Percentiles rank a stretch among this genome's conserved stretches.
These are phyloP conservation scores for Galerucella calmariensis DNA, from an alignment of 2,888 invertebrate genomes.

Conservation along the genomic window DNA sequence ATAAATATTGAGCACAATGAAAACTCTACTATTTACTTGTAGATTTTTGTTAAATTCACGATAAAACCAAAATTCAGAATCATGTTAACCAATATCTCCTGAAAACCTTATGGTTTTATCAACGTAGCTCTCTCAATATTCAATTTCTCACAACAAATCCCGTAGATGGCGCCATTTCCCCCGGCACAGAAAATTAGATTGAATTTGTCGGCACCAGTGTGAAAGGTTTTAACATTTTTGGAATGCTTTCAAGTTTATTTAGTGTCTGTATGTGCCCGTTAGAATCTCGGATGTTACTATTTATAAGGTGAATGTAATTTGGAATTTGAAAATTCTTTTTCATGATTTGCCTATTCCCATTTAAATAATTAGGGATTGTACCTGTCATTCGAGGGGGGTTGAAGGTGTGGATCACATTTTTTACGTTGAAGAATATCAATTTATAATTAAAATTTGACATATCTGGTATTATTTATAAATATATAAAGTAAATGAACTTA, in stretches of 20 bases:
- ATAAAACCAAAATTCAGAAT: neutral
- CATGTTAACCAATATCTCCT: neutral
- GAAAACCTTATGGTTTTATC: slow-evolving; percentile 14
- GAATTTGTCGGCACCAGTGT: slow-evolving; percentile 23
- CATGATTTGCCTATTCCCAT: too few relatives aligned
- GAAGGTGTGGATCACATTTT: too few relatives aligned
- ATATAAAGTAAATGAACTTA: too few relatives aligned
- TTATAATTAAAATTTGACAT: too few relatives aligned
- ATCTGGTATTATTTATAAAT: too few relatives aligned
- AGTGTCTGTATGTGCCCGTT: slow-evolving; percentile 11
- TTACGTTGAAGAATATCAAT: too few relatives aligned
- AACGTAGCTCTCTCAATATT: slow-evolving; percentile 29
- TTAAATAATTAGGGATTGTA: slow-evolving; percentile 9
- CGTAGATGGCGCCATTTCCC: slow-evolving; percentile 38
- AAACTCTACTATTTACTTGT: too few relatives aligned
- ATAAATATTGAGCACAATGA: too few relatives aligned
- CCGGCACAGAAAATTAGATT: slow-evolving; percentile 38
- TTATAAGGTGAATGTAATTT: neutral
- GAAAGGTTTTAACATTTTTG: slow-evolving; percentile 36
- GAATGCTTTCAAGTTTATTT: slow-evolving; percentile 35
- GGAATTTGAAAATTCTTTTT: neutral
- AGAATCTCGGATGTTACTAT: neutral
- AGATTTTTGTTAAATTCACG: too few relatives aligned
- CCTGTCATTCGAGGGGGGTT: too few relatives aligned
- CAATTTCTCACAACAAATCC: slow-evolving; percentile 39